phyloP scores from a whole-genome alignment of 2,797 vertebrate genomes.

The Crenuchus spilurus region DNA sequence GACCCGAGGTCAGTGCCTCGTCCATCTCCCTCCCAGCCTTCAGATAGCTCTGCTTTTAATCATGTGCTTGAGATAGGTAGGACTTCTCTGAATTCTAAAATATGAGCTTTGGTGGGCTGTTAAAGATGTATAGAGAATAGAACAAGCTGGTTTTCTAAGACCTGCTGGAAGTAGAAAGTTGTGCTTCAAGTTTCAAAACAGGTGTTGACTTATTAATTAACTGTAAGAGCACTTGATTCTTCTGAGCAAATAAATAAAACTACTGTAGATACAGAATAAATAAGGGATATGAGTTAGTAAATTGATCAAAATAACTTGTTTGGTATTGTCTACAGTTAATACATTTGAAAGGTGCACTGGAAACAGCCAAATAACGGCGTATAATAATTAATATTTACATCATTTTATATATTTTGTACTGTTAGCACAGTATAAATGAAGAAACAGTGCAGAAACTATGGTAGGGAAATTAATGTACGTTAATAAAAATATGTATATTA shows the following conservation, averaged over 20 bases:
- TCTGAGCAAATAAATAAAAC: too few relatives aligned
- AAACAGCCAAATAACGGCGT: too few relatives aligned
- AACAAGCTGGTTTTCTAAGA: background rate
- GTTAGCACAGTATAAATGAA: too few relatives aligned
- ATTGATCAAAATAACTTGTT: background rate
- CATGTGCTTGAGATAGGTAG: conserved; percentile 16
- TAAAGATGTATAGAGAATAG: background rate
- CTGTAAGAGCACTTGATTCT: too few relatives aligned
- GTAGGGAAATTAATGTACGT: too few relatives aligned
- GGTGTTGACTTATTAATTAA: background rate
- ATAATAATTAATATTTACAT: too few relatives aligned
- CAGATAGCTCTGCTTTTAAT: conserved; percentile 47
- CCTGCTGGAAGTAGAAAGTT: background rate
- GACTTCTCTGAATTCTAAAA: background rate
- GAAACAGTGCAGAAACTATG: too few relatives aligned
- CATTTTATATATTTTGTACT: too few relatives aligned
- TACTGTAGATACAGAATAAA: background rate
- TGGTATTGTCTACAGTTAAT: background rate
- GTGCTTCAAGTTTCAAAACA: background rate
- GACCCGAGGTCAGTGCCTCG: conserved; percentile 92
- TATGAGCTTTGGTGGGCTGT: background rate
- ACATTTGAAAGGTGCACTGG: too few relatives aligned
- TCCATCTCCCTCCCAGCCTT: conserved; percentile 66
- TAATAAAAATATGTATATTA: too few relatives aligned
- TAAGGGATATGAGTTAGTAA: background rate